phyloP scores from a whole-genome alignment of 1,140 invertebrate genomes.

The Calycopis cecrops region DNA sequence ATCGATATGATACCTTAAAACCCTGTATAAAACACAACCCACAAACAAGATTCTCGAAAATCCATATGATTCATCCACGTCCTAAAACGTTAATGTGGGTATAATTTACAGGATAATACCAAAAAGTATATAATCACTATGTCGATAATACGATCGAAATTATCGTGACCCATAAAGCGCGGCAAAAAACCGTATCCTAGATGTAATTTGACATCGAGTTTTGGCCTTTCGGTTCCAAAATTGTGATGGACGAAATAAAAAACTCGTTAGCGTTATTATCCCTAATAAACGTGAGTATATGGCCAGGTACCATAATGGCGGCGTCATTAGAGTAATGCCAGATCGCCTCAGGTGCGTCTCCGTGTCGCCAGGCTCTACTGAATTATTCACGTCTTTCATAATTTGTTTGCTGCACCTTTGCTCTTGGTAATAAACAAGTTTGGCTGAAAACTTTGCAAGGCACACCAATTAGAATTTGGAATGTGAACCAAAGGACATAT shows the following conservation, averaged over 20 bases:
- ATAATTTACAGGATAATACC: constrained; percentile 4
- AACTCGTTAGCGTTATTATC: constrained; percentile 67
- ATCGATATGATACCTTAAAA: not conserved
- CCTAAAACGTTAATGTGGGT: constrained; percentile 4
- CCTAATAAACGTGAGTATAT: constrained; percentile 65
- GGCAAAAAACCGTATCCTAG: constrained; percentile 33
- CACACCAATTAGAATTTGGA: too few species aligned
- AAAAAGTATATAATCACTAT: constrained; percentile 5
- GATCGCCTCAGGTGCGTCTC: constrained; percentile 40
- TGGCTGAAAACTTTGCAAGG: too few species aligned
- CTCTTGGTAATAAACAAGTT: too few species aligned
- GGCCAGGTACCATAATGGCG: constrained; percentile 48
- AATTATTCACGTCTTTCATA: constrained; percentile 27
- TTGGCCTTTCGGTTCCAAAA: constrained; percentile 47
- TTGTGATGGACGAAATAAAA: constrained; percentile 50
- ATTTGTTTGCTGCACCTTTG: not conserved
- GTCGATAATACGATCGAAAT: constrained; percentile 15
- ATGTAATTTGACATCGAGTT: constrained; percentile 45
- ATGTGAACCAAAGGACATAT: too few species aligned
- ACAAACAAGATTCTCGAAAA: constrained; percentile 7
- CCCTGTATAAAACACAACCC: not conserved
- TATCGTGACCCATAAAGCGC: constrained; percentile 22
- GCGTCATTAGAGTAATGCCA: constrained; percentile 51
- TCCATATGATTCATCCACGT: constrained; percentile 3
- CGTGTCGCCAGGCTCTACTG: constrained; percentile 43